These are phyloP conservation scores for Ophraella communa DNA, from an alignment of 2,888 invertebrate genomes.

Conservation along the genomic window DNA sequence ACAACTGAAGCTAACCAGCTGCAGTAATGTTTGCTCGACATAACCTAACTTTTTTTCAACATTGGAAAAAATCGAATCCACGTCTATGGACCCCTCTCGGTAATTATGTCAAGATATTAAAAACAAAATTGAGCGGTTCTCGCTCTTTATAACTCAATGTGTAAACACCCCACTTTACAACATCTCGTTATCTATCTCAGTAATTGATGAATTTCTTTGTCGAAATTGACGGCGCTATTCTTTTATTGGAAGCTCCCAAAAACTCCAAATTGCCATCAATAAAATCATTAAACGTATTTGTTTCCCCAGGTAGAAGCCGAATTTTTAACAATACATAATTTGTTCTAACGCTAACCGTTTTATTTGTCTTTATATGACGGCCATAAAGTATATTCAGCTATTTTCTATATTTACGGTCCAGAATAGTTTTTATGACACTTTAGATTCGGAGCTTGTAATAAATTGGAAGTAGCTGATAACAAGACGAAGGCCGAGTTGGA, in stretches of 20 bases:
- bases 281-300: conserved; percentile 14
- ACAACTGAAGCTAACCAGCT: too few species aligned
- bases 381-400: background rate
- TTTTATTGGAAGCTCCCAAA: conserved; percentile 21
- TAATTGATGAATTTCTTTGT: background rate
- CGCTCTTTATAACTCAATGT: background rate
- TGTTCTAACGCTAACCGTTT: conserved; percentile 3
- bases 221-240: conserved; percentile 7
- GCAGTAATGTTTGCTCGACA: too few species aligned
- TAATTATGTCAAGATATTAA: background rate
- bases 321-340: conserved; percentile 5
- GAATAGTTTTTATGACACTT: background rate
- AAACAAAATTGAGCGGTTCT: background rate
- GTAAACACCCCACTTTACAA: background rate
- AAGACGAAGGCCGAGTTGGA: too few species aligned
- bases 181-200: background rate
- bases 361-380: background rate
- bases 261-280: conserved; percentile 10
- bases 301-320: conserved; percentile 17
- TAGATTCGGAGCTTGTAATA: background rate
- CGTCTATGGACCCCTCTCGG: background rate
- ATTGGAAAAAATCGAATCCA: background rate
- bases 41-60: too few species aligned
- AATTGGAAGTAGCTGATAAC: background rate
- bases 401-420: background rate